Percentiles rank a stretch among this genome's conserved stretches.
phyloP scores from a whole-genome alignment of 2,797 vertebrate genomes.

The Anabas testudineus region DNA sequence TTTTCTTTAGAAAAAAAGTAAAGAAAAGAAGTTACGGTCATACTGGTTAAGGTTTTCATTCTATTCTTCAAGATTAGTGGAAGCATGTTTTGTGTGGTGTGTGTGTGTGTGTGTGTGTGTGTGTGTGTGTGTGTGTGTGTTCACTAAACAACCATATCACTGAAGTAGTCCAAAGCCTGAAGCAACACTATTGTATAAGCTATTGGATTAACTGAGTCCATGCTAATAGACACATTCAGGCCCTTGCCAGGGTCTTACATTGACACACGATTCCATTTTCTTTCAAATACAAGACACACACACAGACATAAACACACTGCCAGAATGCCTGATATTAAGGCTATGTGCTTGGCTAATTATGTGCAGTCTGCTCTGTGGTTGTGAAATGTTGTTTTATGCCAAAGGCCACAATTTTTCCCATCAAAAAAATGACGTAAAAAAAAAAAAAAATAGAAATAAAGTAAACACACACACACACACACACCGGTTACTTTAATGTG shows the following conservation, averaged over 20 bases:
- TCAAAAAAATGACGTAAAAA: constrained; percentile 44
- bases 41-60: constrained; percentile 36
- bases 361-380: constrained; percentile 57
- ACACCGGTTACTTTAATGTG: neutral
- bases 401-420: constrained; percentile 45
- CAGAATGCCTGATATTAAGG: constrained; percentile 67
- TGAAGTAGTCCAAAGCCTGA: constrained; percentile 54
- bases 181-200: constrained; percentile 55
- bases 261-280: constrained; percentile 32
- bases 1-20: constrained; percentile 19
- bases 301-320: constrained; percentile 29
- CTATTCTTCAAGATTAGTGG: constrained; percentile 10
- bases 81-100: constrained; percentile 27
- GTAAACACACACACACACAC: neutral
- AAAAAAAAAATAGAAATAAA: constrained; percentile 25
- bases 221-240: constrained; percentile 63
- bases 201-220: constrained; percentile 65
- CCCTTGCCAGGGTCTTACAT: constrained; percentile 44
- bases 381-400: constrained; percentile 62
- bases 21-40: constrained; percentile 41
- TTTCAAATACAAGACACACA: constrained; percentile 23
- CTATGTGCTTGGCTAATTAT: constrained; percentile 63
- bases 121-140: constrained; percentile 37
- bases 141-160: constrained; percentile 53
- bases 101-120: constrained; percentile 36